Conservation (phyloP, 2,113 vertebrate genomes). For the Anoplopoma fimbria region DNA sequence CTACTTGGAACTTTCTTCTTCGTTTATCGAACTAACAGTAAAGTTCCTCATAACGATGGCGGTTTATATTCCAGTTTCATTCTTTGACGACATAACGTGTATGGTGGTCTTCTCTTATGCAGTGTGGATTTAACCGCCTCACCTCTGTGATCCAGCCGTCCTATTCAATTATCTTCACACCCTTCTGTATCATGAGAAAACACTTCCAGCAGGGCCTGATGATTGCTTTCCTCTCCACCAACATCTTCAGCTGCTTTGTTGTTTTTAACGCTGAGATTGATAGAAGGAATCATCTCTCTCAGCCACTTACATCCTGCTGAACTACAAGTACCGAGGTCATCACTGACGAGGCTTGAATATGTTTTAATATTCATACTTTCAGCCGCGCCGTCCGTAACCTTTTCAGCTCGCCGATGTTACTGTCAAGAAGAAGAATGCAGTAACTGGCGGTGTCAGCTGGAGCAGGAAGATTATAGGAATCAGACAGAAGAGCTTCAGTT, state of each 20-base stretch:
- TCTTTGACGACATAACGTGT: too few species aligned
- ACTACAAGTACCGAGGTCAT: neutral
- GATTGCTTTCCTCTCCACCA: neutral
- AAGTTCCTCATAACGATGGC: neutral
- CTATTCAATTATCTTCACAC: constrained; percentile 13
- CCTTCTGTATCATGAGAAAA: neutral
- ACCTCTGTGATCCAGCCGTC: constrained; percentile 24
- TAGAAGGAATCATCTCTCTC: neutral
- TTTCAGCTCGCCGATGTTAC: neutral
- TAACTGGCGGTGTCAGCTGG: neutral
- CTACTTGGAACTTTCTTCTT: neutral
- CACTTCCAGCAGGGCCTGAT: neutral
- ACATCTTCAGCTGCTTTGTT: too few species aligned
- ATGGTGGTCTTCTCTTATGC: too few species aligned
- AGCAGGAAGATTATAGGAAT: constrained; percentile 20
- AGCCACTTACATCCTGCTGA: neutral
- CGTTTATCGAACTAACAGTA: neutral
- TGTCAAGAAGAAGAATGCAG: constrained; percentile 7
- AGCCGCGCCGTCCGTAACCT: neutral
- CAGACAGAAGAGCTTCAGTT: neutral
- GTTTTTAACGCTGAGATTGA: neutral
- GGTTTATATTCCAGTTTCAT: neutral
- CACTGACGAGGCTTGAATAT: neutral
- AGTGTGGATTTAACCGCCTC: constrained; percentile 17
- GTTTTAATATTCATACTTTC: neutral